A percentile compares a stretch with the other conserved stretches of the same genome.
Conservation (phyloP, 1,140 invertebrate genomes). For the Anoplophora glabripennis region DNA sequence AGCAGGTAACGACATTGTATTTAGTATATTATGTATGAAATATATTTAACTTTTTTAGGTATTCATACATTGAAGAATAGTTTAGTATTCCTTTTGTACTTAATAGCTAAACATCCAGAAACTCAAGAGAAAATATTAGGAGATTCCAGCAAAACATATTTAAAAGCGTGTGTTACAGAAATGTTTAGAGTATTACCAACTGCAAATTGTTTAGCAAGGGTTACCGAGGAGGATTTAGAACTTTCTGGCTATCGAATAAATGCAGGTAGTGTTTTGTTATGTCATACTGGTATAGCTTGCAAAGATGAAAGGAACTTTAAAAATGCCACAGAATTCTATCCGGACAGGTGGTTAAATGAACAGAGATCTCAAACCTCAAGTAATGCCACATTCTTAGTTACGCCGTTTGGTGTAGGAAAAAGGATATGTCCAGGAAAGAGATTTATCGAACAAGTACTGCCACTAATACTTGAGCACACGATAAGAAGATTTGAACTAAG, state of each 20-base stretch:
- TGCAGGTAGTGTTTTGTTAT: slow-evolving; percentile 80
- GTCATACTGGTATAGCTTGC: slow-evolving; percentile 82
- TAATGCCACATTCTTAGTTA: slow-evolving; percentile 61
- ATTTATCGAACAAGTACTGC: slow-evolving; percentile 75
- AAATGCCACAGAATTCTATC: slow-evolving; percentile 69
- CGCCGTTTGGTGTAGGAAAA: slow-evolving; percentile 84
- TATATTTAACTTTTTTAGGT: slow-evolving; percentile 37
- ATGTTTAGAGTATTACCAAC: slow-evolving; percentile 80
- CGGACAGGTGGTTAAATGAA: slow-evolving; percentile 75
- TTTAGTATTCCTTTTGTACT: slow-evolving; percentile 73
- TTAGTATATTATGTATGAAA: not conserved
- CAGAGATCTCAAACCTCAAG: slow-evolving; percentile 48
- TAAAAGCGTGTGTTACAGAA: slow-evolving; percentile 83
- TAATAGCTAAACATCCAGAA: slow-evolving; percentile 66
- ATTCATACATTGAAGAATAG: slow-evolving; percentile 84
- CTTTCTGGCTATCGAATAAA: slow-evolving; percentile 74
- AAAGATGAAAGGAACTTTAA: slow-evolving; percentile 75
- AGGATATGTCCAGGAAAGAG: slow-evolving; percentile 80
- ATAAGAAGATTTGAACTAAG: slow-evolving; percentile 67
- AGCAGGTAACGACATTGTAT: slow-evolving; percentile 52
- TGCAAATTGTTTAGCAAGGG: slow-evolving; percentile 76
- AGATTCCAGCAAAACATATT: slow-evolving; percentile 65
- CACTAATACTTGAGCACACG: slow-evolving; percentile 71
- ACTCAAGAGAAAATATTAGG: slow-evolving; percentile 72
- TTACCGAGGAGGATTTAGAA: slow-evolving; percentile 72